Percentiles rank a stretch among this genome's conserved stretches.
phyloP scores from a whole-genome alignment of 2,113 vertebrate genomes.

The Numida meleagris region DNA sequence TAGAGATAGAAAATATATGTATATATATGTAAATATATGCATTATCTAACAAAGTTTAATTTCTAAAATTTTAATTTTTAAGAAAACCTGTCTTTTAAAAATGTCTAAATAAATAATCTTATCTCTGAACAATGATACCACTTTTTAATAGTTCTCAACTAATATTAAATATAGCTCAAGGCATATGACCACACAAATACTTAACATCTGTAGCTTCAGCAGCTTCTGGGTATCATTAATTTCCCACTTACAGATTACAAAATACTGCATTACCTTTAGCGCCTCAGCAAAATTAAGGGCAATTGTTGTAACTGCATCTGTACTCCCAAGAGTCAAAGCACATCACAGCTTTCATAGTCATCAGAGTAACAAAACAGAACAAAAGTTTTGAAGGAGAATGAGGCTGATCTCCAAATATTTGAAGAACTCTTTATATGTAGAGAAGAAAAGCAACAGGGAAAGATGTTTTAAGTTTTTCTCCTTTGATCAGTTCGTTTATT shows the following conservation, averaged over 20 bases:
- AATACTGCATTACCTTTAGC: constrained; percentile 26
- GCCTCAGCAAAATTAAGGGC: not conserved
- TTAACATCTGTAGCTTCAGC: constrained; percentile 23
- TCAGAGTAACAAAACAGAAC: not conserved
- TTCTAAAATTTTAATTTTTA: not conserved
- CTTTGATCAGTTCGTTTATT: not conserved
- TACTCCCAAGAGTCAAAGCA: not conserved
- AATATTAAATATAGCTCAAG: not conserved
- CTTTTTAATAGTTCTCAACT: not conserved
- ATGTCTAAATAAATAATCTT: not conserved
- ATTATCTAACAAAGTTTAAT: not conserved
- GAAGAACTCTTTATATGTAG: not conserved
- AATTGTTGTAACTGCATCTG: not conserved
- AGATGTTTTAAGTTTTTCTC: not conserved
- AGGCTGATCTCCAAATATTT: not conserved
- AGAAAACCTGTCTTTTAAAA: not conserved
- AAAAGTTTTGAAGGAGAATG: not conserved
- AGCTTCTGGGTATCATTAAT: constrained; percentile 29
- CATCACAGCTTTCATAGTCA: not conserved
- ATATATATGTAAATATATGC: not conserved
- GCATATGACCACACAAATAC: not conserved
- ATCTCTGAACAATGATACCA: not conserved
- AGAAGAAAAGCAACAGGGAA: not conserved
- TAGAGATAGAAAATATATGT: not conserved
- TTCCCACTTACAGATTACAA: constrained; percentile 1